These are phyloP conservation scores for Hyphantria cunea DNA, from an alignment of 1,140 invertebrate species.

Conservation along the genomic window DNA sequence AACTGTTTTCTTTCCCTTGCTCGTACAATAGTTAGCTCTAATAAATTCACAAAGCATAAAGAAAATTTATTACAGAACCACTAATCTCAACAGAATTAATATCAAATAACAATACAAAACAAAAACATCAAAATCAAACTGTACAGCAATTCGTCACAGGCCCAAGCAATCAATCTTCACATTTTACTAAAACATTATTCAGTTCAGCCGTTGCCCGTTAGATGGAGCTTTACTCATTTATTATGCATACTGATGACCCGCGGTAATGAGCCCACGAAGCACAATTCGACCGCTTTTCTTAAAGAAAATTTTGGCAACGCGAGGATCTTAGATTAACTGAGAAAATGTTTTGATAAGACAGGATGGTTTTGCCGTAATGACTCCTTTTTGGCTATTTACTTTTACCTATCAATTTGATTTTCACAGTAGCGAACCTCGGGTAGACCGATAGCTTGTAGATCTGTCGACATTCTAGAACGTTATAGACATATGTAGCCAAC, in stretches of 20 bases:
- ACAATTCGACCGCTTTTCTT: conserved; percentile 55
- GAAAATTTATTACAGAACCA: no score
- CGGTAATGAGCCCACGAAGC: conserved; percentile 70
- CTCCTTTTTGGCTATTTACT: conserved; percentile 15
- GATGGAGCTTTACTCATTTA: conserved; percentile 79
- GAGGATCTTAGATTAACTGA: conserved; percentile 45
- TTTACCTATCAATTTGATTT: conserved; percentile 23
- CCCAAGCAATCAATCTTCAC: conserved; percentile 59
- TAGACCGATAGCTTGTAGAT: no score
- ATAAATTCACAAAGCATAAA: no score
- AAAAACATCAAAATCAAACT: conserved; percentile 18
- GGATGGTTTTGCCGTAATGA: conserved; percentile 19
- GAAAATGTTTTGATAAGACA: conserved; percentile 51
- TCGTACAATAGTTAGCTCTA: no score
- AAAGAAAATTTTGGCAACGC: conserved; percentile 60
- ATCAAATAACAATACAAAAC: conserved; percentile 34
- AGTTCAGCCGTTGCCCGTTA: conserved; percentile 58
- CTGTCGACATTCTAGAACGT: no score
- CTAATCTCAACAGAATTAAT: background rate
- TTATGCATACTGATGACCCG: conserved; percentile 84
- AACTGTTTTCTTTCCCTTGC: no score
- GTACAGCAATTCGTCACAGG: conserved; percentile 51
- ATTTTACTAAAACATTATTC: conserved; percentile 52
- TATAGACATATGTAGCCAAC: no score
- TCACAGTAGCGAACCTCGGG: no score